Percentiles rank a stretch among this genome's conserved stretches.
Conservation (phyloP, 2,797 vertebrate species). For the Pyrocephalus nanus region DNA sequence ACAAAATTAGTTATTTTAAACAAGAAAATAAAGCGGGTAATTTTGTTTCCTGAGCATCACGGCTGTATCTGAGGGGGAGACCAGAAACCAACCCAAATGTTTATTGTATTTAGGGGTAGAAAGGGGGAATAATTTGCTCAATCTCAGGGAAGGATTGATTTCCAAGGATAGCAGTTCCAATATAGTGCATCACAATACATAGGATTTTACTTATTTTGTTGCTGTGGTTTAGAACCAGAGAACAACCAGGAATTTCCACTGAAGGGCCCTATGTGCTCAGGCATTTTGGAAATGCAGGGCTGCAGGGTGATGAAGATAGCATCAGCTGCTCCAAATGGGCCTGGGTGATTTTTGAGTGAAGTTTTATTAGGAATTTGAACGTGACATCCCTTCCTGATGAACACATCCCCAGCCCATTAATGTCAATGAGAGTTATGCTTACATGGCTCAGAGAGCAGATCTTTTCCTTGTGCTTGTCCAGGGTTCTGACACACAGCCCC, state of each 20-base stretch:
- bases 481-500: neutral
- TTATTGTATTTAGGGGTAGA: neutral
- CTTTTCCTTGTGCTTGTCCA: neutral
- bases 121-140: neutral
- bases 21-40: neutral
- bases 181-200: neutral
- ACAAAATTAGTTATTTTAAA: neutral
- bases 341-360: neutral
- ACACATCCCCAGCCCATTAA: neutral
- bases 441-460: neutral
- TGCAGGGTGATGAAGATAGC: neutral
- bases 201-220: neutral
- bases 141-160: neutral
- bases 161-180: neutral
- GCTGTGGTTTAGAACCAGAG: neutral
- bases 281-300: neutral
- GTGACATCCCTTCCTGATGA: neutral
- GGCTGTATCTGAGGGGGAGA: neutral
- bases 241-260: neutral
- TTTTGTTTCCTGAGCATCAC: neutral
- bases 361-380: neutral
- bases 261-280: neutral
- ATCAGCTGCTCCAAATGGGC: neutral
- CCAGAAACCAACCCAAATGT: neutral
- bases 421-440: neutral